phyloP scores from a whole-genome alignment of 30 jellyfish, hydroid and myxozoan genomes.

The Hydra vulgaris region DNA sequence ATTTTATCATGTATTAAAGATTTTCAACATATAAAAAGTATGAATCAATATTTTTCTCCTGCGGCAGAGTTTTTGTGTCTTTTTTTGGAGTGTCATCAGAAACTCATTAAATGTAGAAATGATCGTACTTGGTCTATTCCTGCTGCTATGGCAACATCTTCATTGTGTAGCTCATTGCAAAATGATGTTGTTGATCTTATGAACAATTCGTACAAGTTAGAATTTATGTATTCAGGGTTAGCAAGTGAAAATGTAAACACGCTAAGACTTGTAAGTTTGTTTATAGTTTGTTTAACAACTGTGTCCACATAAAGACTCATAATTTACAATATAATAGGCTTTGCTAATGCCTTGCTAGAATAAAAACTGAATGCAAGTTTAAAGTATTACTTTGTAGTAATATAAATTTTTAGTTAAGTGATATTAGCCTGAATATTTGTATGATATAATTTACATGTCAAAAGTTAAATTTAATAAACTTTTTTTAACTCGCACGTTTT shows the following conservation, averaged over 20 bases:
- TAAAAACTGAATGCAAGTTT: no score
- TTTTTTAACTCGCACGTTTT: no score
- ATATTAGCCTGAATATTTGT: no score
- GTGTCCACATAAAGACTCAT: no score
- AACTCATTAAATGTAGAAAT: slow-evolving; percentile 43
- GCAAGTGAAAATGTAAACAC: slow-evolving; percentile 38
- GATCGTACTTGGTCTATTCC: slow-evolving; percentile 84
- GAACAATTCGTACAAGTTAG: slow-evolving; percentile 50
- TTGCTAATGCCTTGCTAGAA: no score
- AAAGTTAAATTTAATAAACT: no score
- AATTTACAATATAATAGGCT: no score
- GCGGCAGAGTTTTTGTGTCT: slow-evolving; percentile 61
- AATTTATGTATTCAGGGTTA: slow-evolving; percentile 53
- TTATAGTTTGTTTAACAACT: not conserved
- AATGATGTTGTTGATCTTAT: slow-evolving; percentile 67
- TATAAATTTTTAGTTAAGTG: no score
- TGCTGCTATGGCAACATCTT: slow-evolving; percentile 53
- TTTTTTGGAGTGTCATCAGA: slow-evolving; percentile 36
- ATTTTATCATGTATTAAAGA: slow-evolving; percentile 44
- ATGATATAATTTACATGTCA: no score
- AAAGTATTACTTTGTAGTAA: no score
- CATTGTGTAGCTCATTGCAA: slow-evolving; percentile 60
- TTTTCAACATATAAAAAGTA: slow-evolving; percentile 39
- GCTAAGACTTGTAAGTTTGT: slow-evolving; percentile 48
- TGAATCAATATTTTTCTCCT: slow-evolving; percentile 44